Base-by-base conservation (phyloP, 1,140 invertebrate genomes). In the Marisa cornuarietis region DNA sequence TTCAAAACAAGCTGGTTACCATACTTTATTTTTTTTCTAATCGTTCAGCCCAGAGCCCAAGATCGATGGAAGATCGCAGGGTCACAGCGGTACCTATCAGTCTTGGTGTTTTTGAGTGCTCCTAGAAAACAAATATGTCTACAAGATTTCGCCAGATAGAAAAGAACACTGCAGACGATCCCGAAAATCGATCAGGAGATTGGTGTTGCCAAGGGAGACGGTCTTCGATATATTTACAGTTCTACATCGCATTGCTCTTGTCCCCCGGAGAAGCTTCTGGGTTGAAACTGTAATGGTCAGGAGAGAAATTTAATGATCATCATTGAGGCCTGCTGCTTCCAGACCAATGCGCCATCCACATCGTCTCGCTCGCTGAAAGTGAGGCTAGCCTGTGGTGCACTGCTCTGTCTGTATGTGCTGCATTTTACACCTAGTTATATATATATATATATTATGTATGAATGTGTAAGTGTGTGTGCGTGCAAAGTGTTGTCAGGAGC, bases 51-150 rank as follows among this genome's bases (percentile, higher is more conserved):
- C 65, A 4, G 65, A 24, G 14, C 22, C 65, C 11, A 6, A 1
- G 22, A n/a, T 68, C 65, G 6, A 68, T 24, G 22, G 65, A 68
- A 68, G 65, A 68, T 13, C 11, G 54, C 54, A 58, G 54, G 54
- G 54, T 58, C 54, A 18, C 54, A 8, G 54, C 54, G 54, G 54
- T 58, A 58, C 54, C 54, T 58, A 58, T 58, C 54, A 14, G 54
- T 58, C 54, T 58, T 18, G 11, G 54, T 58, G 54, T 58, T 58
- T 58, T 14, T 58, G 54, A 58, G 54, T 58, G 54, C 16, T 58
- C 65, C 26, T 24, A n/a, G 65, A n/a, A 68, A 68, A 68, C 65
- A 68, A 68, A 68, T 31, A 31, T 68, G 65, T n/a, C 26, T 31
- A 31, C 22, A 24, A 68, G 22, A 68, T 24, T 68, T 68, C n/a